A percentile compares a stretch with the other conserved stretches of the same genome.
These are phyloP conservation scores for Oreocharis arfaki DNA, from an alignment of 2,113 vertebrate species.

Conservation along the genomic window DNA sequence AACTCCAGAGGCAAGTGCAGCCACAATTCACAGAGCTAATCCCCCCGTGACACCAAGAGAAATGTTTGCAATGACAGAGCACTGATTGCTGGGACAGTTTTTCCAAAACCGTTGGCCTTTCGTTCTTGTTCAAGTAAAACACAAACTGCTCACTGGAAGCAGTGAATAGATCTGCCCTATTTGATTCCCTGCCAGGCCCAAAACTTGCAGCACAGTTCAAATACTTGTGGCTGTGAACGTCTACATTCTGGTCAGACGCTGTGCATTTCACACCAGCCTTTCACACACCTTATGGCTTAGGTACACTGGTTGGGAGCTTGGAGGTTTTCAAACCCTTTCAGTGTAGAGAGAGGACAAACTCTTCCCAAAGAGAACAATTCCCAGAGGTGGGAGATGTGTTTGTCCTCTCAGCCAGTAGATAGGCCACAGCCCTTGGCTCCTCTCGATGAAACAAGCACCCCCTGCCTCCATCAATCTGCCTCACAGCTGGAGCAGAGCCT, in stretches of 20 bases:
- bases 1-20: not conserved
- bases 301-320: not conserved
- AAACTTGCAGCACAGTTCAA: not conserved
- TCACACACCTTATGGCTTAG: not conserved
- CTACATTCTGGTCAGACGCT: not conserved
- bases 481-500: not conserved
- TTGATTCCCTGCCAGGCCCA: conserved; percentile 9
- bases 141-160: not conserved
- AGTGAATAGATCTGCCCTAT: not conserved
- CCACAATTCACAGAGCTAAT: not conserved
- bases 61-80: not conserved
- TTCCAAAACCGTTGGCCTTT: not conserved
- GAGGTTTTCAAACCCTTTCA: not conserved
- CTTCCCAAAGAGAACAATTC: not conserved
- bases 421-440: not conserved
- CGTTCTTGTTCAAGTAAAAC: conserved; percentile 14
- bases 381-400: not conserved
- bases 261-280: not conserved
- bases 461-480: not conserved
- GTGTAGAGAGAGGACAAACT: not conserved
- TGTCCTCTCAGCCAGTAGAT: not conserved
- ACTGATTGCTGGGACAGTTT: not conserved
- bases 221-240: not conserved
- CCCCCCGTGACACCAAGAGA: not conserved
- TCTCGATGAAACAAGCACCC: not conserved